Evolutionary conservation across 2,888 invertebrate species (phyloP).

Genomic region (Drosophila barbarae): DNA sequence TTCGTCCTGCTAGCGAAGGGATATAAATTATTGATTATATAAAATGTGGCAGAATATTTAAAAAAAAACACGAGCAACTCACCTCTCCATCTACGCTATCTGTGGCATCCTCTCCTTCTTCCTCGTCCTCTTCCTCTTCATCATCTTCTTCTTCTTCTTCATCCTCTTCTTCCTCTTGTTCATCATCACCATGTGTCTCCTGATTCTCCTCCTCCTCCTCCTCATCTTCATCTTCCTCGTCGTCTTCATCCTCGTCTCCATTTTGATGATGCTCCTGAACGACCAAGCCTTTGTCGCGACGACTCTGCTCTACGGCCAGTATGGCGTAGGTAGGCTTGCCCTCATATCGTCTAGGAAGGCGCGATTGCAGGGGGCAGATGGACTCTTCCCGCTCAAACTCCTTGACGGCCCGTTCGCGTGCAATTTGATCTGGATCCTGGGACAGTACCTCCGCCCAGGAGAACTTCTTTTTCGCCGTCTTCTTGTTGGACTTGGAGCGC

Average conservation of each 20-base stretch:
- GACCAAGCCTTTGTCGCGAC: slow-evolving; percentile 74
- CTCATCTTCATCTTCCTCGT: slow-evolving; percentile 35
- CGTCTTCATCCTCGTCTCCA: slow-evolving; percentile 35
- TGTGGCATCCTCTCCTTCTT: slow-evolving; percentile 2
- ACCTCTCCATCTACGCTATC: slow-evolving; percentile 12
- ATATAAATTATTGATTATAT: background rate
- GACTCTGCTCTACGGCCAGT: slow-evolving; percentile 74
- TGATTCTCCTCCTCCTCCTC: slow-evolving; percentile 29
- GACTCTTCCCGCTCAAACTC: slow-evolving; percentile 79
- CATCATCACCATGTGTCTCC: slow-evolving; percentile 52
- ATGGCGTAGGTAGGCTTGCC: slow-evolving; percentile 80
- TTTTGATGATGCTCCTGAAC: slow-evolving; percentile 58
- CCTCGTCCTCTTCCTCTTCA: slow-evolving; percentile 36
- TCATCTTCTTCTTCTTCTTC: slow-evolving; percentile 31
- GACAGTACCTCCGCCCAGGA: slow-evolving; percentile 79
- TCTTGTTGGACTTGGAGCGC: slow-evolving; percentile 81
- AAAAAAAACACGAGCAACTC: background rate
- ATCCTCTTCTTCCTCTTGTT: slow-evolving; percentile 34
- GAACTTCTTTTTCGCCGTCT: slow-evolving; percentile 75
- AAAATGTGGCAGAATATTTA: background rate
- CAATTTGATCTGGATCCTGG: slow-evolving; percentile 80
- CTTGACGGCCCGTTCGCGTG: slow-evolving; percentile 79
- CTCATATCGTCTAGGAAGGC: slow-evolving; percentile 72
- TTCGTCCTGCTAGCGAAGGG: slow-evolving; percentile 15
- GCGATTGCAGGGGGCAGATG: slow-evolving; percentile 68